phyloP scores from a whole-genome alignment of 2,888 invertebrate species.

The Apocheima hispidaria region DNA sequence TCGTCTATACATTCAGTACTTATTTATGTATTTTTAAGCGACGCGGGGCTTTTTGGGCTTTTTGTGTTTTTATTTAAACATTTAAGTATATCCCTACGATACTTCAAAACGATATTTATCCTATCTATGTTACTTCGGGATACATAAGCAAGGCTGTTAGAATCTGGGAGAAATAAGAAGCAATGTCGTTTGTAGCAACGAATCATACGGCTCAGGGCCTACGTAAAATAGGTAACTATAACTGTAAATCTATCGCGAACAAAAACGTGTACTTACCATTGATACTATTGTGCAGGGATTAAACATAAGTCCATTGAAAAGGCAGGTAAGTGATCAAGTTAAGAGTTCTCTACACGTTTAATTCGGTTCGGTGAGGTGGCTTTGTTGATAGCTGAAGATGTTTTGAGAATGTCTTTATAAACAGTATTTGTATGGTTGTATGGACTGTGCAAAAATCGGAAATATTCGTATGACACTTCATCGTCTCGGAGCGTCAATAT shows the following conservation, averaged over 20 bases:
- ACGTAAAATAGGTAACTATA: constrained; percentile 59
- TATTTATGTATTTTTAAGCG: too few relatives aligned
- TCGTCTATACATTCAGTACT: too few relatives aligned
- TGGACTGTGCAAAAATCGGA: neutral
- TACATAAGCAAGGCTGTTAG: neutral
- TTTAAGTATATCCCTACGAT: too few relatives aligned
- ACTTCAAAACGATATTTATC: too few relatives aligned
- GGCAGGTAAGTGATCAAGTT: constrained; percentile 73
- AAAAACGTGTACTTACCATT: constrained; percentile 69
- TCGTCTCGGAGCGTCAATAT: too few relatives aligned
- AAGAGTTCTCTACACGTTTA: constrained; percentile 45
- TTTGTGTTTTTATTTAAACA: too few relatives aligned
- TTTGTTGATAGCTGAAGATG: constrained; percentile 31
- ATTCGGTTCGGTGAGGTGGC: constrained; percentile 66
- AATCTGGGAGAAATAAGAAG: constrained; percentile 38
- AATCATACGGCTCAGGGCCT: constrained; percentile 63
- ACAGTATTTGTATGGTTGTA: constrained; percentile 15
- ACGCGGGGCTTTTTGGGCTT: too few relatives aligned
- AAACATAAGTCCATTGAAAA: constrained; percentile 64
- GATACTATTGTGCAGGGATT: constrained; percentile 75
- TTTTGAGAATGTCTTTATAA: constrained; percentile 37
- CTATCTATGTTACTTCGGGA: neutral
- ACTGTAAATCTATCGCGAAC: constrained; percentile 79
- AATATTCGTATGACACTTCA: neutral
- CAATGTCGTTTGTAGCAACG: constrained; percentile 57